Evolutionary conservation across 2,888 invertebrate genomes (phyloP), one percentile per base, ranked within the genome.

Genomic region (Agelastica alni): DNA sequence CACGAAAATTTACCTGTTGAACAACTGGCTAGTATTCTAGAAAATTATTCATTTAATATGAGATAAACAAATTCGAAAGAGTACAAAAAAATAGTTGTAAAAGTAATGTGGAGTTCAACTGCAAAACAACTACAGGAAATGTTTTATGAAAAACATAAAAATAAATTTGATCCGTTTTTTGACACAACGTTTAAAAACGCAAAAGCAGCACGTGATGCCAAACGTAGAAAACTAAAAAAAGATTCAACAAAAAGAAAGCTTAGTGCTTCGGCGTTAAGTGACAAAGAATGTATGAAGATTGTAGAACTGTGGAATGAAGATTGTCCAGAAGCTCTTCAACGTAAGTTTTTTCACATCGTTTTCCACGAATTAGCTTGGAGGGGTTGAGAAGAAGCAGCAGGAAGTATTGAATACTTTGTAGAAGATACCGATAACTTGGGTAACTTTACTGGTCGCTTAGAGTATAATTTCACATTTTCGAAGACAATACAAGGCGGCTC

Each of bases 151-250:
- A 42, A 42, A 42, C 26, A 42, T 22, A 42, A 42, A 42, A 26
- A 26, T 26, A 26, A 42, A 42, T 42, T 42, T 42, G 10, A 42
- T 42, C 42, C 42, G 42, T 42, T 42, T 42, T 42, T 12, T 20
- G 42, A 42, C 22, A 22, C 4, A 22, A 22, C 22, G 4, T 22
- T 22, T 22, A 22, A 22, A 6, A 22, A 22, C 22, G 22, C 22
- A 22, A 22, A 6, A 22, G 22, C 22, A 22, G 22, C 22, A 22
- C 22, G 4, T 22, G 22, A 22, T 22, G 22, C 22, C 22, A 22
- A 22, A 22, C n/a, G 22, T 22, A 6, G 22, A 6, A 6, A 22
- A 22, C 22, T 22, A 22, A 22, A 22, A 22, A 22, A 22, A 22
- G 22, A 22, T 22, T 22, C 4, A 22, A 22, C 22, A 22, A 22